A percentile compares a stretch with the other conserved stretches of the same genome.
Conservation (phyloP, 2,888 invertebrate species). For the Nemapogon koenigi region DNA sequence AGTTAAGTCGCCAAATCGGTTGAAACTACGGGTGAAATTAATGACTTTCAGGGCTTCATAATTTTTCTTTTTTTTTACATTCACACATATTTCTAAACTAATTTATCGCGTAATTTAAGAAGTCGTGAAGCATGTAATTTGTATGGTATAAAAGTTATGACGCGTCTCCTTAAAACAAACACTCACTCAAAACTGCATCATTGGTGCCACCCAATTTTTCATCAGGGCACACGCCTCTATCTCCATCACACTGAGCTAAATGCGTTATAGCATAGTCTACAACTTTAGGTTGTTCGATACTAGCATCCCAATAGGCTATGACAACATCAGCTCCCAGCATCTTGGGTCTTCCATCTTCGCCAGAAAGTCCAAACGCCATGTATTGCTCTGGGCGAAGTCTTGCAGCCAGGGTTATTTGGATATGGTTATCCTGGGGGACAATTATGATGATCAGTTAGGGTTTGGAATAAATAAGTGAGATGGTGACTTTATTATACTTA, state of each 20-base stretch:
- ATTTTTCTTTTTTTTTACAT: no score
- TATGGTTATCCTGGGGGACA: conserved; percentile 52
- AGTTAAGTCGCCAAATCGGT: no score
- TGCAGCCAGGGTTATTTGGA: conserved; percentile 81
- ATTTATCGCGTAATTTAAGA: no score
- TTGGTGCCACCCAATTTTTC: conserved; percentile 80
- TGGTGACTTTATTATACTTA: background rate
- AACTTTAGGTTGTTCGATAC: conserved; percentile 68
- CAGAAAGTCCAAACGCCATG: conserved; percentile 87
- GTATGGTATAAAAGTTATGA: no score
- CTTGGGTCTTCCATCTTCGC: conserved; percentile 73
- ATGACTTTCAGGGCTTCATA: no score
- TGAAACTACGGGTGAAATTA: no score
- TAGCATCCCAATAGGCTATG: conserved; percentile 72
- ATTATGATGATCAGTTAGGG: background rate
- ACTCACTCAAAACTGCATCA: conserved; percentile 70
- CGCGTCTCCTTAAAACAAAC: no score
- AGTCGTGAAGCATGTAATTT: no score
- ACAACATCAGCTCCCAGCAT: conserved; percentile 87
- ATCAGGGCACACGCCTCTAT: conserved; percentile 86
- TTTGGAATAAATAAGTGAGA: background rate
- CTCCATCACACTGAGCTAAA: conserved; percentile 81
- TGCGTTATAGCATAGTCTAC: conserved; percentile 87
- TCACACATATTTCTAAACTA: no score
- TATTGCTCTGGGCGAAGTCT: conserved; percentile 84